These are phyloP conservation scores for Penaeus japonicus DNA, from an alignment of 1,140 invertebrate species.

Conservation along the genomic window DNA sequence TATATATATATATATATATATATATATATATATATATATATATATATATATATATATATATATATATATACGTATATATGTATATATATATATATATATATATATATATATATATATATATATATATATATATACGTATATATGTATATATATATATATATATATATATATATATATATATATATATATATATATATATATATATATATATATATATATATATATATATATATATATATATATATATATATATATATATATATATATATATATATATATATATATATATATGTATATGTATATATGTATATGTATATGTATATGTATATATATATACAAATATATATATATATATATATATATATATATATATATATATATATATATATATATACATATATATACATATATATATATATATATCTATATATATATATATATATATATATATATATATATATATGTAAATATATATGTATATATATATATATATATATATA, in stretches of 20 bases:
- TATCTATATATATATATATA: background rate
- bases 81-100: background rate
- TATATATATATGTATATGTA: background rate
- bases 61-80: no score
- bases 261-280: background rate
- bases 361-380: background rate
- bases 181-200: background rate
- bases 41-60: background rate
- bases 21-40: background rate
- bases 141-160: background rate
- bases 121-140: background rate
- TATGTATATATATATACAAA: background rate
- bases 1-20: background rate
- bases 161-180: background rate
- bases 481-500: background rate
- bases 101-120: background rate
- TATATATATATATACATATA: background rate
- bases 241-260: background rate
- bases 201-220: background rate
- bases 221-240: background rate
- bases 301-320: background rate
- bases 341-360: background rate
- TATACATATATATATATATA: background rate
- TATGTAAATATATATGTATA: constrained; percentile 9
- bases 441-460: background rate